Percentiles rank a stretch among this genome's conserved stretches.
These are phyloP conservation scores for Fregetta grallaria DNA, from an alignment of 2,113 vertebrate species.

Conservation along the genomic window DNA sequence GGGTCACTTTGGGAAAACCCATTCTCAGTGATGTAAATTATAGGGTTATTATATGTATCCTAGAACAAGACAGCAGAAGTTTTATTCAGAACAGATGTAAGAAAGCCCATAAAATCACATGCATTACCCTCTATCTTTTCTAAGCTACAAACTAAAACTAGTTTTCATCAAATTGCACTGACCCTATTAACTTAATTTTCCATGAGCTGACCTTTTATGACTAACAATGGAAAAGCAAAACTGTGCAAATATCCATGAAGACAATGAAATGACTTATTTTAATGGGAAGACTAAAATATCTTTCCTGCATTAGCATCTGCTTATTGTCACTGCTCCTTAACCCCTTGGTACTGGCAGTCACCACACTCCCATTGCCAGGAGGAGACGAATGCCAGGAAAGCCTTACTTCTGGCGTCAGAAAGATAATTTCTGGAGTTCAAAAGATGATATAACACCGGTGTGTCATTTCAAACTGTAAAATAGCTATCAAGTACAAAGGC, in stretches of 20 bases:
- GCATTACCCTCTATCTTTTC: constrained; percentile 73
- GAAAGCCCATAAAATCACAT: constrained; percentile 76
- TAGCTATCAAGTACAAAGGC: background rate
- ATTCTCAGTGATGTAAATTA: constrained; percentile 89
- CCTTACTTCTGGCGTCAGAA: constrained; percentile 18
- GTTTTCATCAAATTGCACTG: constrained; percentile 79
- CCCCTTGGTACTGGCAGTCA: constrained; percentile 50
- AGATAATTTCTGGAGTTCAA: constrained; percentile 9
- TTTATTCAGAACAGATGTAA: constrained; percentile 76
- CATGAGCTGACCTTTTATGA: constrained; percentile 77
- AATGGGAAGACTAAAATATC: constrained; percentile 80
- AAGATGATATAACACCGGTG: background rate
- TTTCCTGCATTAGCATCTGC: constrained; percentile 72
- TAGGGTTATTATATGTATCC: constrained; percentile 81
- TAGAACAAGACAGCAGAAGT: constrained; percentile 74
- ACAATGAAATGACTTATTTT: constrained; percentile 77
- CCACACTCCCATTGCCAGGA: background rate
- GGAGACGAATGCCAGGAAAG: background rate
- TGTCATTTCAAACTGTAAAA: constrained; percentile 23
- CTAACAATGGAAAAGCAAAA: constrained; percentile 79
- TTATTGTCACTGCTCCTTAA: constrained; percentile 71
- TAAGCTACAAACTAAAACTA: constrained; percentile 74
- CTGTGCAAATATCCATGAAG: constrained; percentile 81
- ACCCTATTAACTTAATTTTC: constrained; percentile 84
- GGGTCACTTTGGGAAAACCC: constrained; percentile 83